Base-by-base conservation (phyloP, 2,113 vertebrate species). In the Otis tarda region DNA sequence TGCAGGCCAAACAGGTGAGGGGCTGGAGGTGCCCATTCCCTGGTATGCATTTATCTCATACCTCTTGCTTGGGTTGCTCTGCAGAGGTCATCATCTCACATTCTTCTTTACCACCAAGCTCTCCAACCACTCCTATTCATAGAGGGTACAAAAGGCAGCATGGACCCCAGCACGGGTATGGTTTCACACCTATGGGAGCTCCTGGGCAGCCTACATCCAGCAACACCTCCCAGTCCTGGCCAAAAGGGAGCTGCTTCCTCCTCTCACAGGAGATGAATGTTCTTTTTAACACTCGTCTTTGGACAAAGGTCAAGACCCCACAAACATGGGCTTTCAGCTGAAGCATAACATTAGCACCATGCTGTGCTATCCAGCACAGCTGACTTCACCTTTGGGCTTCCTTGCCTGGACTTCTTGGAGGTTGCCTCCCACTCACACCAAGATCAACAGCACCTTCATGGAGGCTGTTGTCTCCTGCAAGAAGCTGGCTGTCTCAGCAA, bases 371-470 rank as follows among this genome's bases (percentile, higher is more conserved):
- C 33, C 24, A 39, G 28, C 57, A 43, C 30, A 39, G 27, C 19
- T 37, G 60, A 20, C 28, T 52, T 76, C 41, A 56, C 9, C 63
- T 50, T 12, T 2, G 0, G 14, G 37, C n/a, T 64, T 68, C 50
- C 43, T 75, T 33, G 11, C 16, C 56, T 4, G 7, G 43, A 19
- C 17, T 9, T 75, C 25, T 16, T 65, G n/a, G 25, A 70, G 19
- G 14, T 28, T 60, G 10, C 25, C 18, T 39, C 33, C 17, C 9
- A 12, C 47, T 76, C 49, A 16, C 30, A 30, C 37, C 52, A 41
- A 35, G 10, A 37, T 16, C 47, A 41, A 21, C 0, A 0, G 6
- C 57, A 55, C 2, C 47, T 45, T 43, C 50, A 7, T 3, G 23
- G 12, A 35, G 17, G 12, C n/a, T 15, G 35, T n/a, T 27, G 8